Base-by-base conservation (phyloP, 2,888 invertebrate species). In the Elaeidobius kamerunicus region DNA sequence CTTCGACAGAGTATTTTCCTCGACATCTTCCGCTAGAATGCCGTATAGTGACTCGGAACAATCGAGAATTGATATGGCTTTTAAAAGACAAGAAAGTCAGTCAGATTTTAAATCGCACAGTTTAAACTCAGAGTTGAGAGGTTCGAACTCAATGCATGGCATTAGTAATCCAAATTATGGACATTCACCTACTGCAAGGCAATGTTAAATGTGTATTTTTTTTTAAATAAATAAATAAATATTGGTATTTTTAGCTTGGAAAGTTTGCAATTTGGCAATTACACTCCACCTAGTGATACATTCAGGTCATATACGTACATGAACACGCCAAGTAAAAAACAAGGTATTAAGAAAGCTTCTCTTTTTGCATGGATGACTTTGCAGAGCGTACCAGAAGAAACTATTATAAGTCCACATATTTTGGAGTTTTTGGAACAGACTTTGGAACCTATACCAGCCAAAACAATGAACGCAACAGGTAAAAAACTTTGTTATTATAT, bases 381-480 rank as follows among this genome's bases (percentile, higher is more conserved):
- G 59, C 95, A 98, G 74, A 93, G 94, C 67, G 92, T 98, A 63
- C 97, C 98, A 0, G 95, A 93, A 70, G 97, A 98, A 75, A 98
- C 98, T 18, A 88, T 97, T 61, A 93, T 99, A 67, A 95, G 93
- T 61, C 98, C 99, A 0, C 94, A 95, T 66, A 91, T 99, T 62
- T 78, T 99, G 46, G 95, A 97, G 73, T 99, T 98, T 73, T 74
- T 99, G 60, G 98, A 99, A 69, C 97, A 97, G 74, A 95, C 96
- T 0, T 73, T 98, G 28, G 97, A 98, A 67, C 96, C 97, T 0
- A 91, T 98, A 67, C 95, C 96, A 0, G 63, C 69, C 0, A 74
- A 74, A 58, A 69, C 63, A 16, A 44, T 64, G 23, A 60, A 54
- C 15, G 55, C 63, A 34, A 40, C 52, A 16, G 54, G 61, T 61